phyloP scores from a whole-genome alignment of 1,140 invertebrate species.

The Coptotermes formosanus region DNA sequence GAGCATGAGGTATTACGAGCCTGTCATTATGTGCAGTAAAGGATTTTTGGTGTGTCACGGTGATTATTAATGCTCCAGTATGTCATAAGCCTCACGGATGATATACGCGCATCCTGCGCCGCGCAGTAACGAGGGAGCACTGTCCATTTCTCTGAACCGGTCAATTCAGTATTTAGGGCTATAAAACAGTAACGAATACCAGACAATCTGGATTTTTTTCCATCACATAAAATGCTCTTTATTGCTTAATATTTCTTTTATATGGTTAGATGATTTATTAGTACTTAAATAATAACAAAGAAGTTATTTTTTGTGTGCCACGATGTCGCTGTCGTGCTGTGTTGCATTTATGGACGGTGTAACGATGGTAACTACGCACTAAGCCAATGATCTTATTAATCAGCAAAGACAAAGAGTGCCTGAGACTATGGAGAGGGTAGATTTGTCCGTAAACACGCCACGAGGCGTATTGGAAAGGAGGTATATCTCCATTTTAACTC shows the following conservation, averaged over 20 bases:
- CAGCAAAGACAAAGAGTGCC: no score
- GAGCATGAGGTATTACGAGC: neutral
- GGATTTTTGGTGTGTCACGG: neutral
- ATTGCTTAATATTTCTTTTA: neutral
- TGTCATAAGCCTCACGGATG: neutral
- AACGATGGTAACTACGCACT: no score
- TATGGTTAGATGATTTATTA: neutral
- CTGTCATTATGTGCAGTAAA: conserved; percentile 6
- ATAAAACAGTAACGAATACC: neutral
- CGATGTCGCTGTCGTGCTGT: no score
- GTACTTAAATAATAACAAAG: no score
- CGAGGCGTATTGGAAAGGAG: no score
- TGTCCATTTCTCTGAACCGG: neutral
- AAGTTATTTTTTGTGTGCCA: no score
- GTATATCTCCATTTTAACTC: no score
- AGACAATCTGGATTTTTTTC: neutral
- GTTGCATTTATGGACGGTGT: no score
- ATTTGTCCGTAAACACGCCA: no score
- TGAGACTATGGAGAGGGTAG: no score
- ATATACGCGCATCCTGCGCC: neutral
- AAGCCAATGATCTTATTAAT: no score
- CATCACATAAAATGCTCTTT: neutral
- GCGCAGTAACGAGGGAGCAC: neutral
- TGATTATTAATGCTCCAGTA: neutral
- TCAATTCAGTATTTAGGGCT: neutral